Percentiles rank a stretch among this genome's conserved stretches.
These are phyloP conservation scores for Acholoe squamosa DNA, from an alignment of 2,888 invertebrate genomes.

Conservation along the genomic window DNA sequence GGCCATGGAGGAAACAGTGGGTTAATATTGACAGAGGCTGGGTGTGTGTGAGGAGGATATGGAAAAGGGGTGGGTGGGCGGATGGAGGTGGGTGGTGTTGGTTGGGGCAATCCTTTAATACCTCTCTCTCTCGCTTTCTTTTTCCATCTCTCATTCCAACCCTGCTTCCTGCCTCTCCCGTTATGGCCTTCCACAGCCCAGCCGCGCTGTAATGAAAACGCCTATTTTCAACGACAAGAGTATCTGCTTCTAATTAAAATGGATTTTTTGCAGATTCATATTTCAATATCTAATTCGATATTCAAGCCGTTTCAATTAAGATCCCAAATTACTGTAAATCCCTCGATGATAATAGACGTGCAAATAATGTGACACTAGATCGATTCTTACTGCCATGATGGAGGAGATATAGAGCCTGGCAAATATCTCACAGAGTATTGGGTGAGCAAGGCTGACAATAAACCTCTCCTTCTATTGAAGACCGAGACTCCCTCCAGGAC, in stretches of 20 bases:
- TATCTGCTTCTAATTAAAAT: background rate
- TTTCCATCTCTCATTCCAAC: background rate
- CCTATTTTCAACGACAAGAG: background rate
- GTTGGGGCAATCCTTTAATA: background rate
- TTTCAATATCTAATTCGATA: constrained; percentile 15
- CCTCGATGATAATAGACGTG: background rate
- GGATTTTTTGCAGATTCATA: background rate
- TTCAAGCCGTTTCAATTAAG: background rate
- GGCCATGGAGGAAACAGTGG: background rate
- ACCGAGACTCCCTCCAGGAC: background rate
- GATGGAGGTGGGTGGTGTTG: background rate
- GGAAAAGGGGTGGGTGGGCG: background rate
- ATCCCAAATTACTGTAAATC: background rate
- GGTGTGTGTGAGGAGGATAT: background rate
- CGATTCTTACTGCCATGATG: background rate
- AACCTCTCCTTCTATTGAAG: too few species aligned
- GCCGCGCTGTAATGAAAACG: background rate
- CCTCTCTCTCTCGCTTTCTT: constrained; percentile 37
- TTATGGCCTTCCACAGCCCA: background rate
- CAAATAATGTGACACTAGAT: background rate
- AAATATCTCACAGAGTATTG: background rate
- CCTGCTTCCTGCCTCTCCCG: background rate
- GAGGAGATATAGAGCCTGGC: background rate
- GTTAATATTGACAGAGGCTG: background rate
- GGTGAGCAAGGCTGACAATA: too few species aligned